These are phyloP conservation scores for Mesitornis unicolor DNA, from an alignment of 2,113 vertebrate species.

Conservation along the genomic window DNA sequence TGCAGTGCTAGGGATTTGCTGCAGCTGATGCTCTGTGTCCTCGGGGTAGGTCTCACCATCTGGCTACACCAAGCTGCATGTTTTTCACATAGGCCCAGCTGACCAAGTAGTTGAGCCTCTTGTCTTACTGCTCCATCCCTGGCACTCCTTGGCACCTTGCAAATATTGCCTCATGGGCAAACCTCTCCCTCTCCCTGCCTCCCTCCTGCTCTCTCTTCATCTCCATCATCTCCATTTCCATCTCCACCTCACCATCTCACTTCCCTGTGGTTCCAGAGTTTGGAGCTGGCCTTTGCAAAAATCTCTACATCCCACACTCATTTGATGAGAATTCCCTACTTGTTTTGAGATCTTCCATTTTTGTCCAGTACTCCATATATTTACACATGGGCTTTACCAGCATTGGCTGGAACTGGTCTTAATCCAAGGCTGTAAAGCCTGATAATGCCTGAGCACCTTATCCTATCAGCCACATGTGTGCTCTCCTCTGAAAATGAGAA, in stretches of 20 bases:
- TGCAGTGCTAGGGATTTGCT: background rate
- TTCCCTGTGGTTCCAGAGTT: background rate
- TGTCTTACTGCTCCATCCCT: background rate
- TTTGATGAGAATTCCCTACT: background rate
- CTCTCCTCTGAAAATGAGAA: background rate
- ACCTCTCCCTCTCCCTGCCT: background rate
- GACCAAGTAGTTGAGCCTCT: background rate
- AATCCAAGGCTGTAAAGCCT: background rate
- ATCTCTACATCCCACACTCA: background rate
- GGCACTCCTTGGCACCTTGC: background rate
- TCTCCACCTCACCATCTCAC: background rate
- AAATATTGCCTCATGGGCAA: background rate
- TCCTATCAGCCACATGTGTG: background rate
- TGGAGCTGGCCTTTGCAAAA: background rate
- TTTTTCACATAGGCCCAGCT: background rate
- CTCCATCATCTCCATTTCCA: background rate
- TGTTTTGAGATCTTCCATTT: background rate
- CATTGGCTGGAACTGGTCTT: background rate
- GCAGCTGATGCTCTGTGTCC: background rate
- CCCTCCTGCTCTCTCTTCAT: too few relatives aligned
- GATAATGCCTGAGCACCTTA: background rate
- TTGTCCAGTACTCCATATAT: background rate
- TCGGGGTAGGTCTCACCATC: fast-evolving
- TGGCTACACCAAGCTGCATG: background rate
- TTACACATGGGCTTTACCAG: background rate